Base-by-base conservation (phyloP, 2,888 invertebrate species). In the Brachyptera risi region DNA sequence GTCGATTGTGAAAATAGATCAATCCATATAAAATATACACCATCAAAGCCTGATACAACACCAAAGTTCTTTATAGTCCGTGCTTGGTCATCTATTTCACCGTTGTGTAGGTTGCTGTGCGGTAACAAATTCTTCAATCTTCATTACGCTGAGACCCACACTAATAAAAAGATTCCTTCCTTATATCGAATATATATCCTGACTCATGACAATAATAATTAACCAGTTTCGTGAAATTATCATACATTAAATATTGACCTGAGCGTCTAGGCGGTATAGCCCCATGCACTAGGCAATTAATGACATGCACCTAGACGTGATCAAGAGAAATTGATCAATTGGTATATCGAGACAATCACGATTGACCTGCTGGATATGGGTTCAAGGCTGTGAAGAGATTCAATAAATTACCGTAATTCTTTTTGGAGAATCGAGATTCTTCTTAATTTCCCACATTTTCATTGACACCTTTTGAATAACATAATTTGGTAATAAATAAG, bases 151-250 rank as follows among this genome's bases (percentile, higher is more conserved):
- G 21, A n/a, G 19, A 24, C n/a, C 24, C 21, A 21, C 24, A 47
- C 21, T 21, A 47, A 44, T 19, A 44, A 24, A 47, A n/a, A n/a
- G n/a, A n/a, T n/a, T 47, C 21, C 13, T 47, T 24, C 24, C 23
- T 47, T 21, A 21, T 47, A 24, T 24, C 11, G 11, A 24, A 7
- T 31, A 31, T 31, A 31, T 9, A 47, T 9, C 54, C 35, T 54
- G 54, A 54, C 54, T 54, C 54, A 54, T 37, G 54, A 54, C 15
- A 17, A 21, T 24, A 47, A 47, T 47, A 54, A 54, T 35, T 21
- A 54, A 17, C 54, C 15, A n/a, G 35, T 35, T 35, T 35, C 35
- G 54, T 54, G 54, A 37, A 54, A 37, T 54, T 54, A 54, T 37
- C 37, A 54, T 21, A 35, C 35, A 35, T 54, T 54, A 54, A 54